Evolutionary conservation across 2,888 invertebrate genomes (phyloP), one percentile per base, ranked within the genome.

Genomic region (Cecidostiba fungosa): DNA sequence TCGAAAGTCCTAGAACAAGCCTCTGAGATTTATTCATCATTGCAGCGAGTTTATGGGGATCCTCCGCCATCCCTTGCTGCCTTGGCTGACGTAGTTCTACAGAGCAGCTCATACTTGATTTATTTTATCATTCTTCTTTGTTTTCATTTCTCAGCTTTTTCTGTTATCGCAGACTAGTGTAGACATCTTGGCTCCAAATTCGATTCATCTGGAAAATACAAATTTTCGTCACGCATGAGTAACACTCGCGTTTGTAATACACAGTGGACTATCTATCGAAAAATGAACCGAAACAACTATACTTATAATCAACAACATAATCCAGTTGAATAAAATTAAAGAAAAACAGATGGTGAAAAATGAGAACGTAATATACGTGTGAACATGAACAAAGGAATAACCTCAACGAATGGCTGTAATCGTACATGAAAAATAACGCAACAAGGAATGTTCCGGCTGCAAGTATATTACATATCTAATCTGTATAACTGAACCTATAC

Each of bases 1-100:
- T 95, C 91, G 97, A 95, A 89, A 98, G 95, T 90, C 99, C 99
- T 90, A 98, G 95, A 87, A 97, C 94, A 90, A 98, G 95, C 91
- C 96, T 95, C 94, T 96, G 96, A 83, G 95, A 95, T 94, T 95
- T 95, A 90, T 95, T 95, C 92, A 95, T 93, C 94, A 95, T 94
- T 84, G 91, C 92, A 59, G 91, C 91, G 23, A 93, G 89, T 89
- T 91, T 92, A 86, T 92, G 93, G 90, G 93, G 93, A 92, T 93
- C 93, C 90, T 93, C 93, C 90, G 91, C 89, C 92, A 93, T 93
- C 91, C 91, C 92, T 88, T 91, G 90, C 82, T 91, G 92, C 83
- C 92, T 91, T 80, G 92, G 91, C 88, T 93, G 93, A 87, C 92
- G 90, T 87, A 93, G 88, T 89, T 93, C 93, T 76, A 93, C 92